Conservation (phyloP, 2,113 vertebrate species). For the Ceyx melanurus region DNA sequence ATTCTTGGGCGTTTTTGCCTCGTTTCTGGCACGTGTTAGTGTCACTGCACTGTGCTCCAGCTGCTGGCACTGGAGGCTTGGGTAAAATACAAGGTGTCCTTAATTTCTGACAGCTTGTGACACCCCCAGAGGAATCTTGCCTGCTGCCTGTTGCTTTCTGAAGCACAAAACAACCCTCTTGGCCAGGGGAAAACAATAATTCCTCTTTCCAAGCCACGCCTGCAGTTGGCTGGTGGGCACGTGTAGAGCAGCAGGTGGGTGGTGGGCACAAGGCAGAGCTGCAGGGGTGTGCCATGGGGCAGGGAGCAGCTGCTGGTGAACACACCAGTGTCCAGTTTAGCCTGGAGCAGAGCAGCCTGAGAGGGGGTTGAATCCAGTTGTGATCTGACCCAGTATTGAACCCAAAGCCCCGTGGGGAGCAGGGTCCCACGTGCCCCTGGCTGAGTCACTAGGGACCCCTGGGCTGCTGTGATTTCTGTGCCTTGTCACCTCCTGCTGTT, state of each 20-base stretch:
- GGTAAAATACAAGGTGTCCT: neutral
- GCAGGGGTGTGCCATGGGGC: neutral
- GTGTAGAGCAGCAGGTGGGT: neutral
- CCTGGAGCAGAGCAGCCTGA: no score
- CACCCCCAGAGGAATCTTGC: rapidly evolving
- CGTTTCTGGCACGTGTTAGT: rapidly evolving
- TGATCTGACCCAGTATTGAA: neutral
- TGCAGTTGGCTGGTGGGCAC: slow-evolving; percentile 30
- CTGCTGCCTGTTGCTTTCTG: neutral
- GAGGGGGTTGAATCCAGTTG: no score
- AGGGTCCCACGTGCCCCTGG: neutral
- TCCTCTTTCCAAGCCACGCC: neutral
- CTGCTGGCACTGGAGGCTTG: neutral
- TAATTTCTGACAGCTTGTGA: neutral
- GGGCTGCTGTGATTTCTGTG: neutral
- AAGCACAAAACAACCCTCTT: neutral
- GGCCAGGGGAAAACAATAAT: neutral
- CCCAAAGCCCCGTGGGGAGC: neutral
- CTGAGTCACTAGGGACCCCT: neutral
- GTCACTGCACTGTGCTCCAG: neutral
- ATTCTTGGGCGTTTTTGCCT: rapidly evolving
- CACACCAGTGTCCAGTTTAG: rapidly evolving
- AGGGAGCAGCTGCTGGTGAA: neutral
- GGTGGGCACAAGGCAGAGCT: slow-evolving; percentile 12
- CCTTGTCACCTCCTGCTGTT: neutral